phyloP scores from a whole-genome alignment of 2,797 vertebrate genomes.

The Cyclura pinguis region DNA sequence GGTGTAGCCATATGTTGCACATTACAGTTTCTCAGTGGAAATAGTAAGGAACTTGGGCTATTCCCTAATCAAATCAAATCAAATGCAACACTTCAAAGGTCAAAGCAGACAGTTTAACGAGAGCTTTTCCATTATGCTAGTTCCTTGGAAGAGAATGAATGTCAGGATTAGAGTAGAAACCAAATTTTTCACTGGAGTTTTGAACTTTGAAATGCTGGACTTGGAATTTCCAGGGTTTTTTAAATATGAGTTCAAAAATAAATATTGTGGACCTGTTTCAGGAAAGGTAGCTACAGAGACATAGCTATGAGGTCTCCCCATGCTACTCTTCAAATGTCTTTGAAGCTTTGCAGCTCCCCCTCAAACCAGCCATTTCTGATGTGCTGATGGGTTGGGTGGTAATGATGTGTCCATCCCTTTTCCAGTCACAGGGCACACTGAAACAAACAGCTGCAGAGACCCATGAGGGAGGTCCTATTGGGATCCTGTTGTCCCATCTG shows the following conservation, averaged over 20 bases:
- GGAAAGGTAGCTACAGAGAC: no score
- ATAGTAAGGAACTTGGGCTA: neutral
- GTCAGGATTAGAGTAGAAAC: neutral
- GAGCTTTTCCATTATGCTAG: neutral
- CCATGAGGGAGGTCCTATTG: no score
- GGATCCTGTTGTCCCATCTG: no score
- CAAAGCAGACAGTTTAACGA: neutral
- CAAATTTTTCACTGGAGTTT: neutral
- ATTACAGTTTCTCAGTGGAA: conserved; percentile 30
- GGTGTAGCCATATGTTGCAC: neutral
- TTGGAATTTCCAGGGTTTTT: neutral
- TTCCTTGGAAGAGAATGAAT: neutral
- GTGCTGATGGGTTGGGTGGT: no score
- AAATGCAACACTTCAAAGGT: neutral
- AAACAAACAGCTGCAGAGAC: no score
- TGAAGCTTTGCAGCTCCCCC: no score
- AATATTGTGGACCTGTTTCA: no score
- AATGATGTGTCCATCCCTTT: no score
- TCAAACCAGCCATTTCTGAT: no score
- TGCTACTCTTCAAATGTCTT: no score
- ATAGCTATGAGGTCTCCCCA: no score
- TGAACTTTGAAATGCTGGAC: neutral
- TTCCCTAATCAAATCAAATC: neutral
- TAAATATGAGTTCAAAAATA: neutral
- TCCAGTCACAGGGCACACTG: no score